phyloP scores from a whole-genome alignment of 2,888 invertebrate genomes.

The Phrixothrix hirtus region DNA sequence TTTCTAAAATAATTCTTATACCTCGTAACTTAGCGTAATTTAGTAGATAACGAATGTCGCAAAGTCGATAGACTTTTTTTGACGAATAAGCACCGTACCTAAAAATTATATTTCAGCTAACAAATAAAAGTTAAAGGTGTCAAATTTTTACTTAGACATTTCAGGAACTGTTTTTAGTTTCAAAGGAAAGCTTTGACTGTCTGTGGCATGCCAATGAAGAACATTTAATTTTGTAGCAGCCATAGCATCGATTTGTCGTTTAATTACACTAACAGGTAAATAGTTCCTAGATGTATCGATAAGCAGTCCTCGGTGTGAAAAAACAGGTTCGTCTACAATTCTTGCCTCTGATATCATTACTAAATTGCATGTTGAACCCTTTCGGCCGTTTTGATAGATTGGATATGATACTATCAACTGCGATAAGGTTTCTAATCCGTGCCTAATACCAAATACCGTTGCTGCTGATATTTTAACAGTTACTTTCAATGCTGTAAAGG shows the following conservation, averaged over 20 bases:
- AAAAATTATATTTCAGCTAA: too few species aligned
- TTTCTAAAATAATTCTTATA: constrained; percentile 82
- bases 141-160: constrained; percentile 75
- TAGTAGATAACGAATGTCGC: constrained; percentile 69
- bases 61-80: constrained; percentile 68
- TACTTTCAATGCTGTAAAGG: constrained; percentile 57
- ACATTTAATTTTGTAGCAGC: constrained; percentile 88
- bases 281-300: constrained; percentile 90
- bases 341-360: constrained; percentile 65
- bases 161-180: constrained; percentile 74
- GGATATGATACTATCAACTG: constrained; percentile 63
- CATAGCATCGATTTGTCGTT: constrained; percentile 81
- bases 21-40: constrained; percentile 79
- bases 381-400: constrained; percentile 26
- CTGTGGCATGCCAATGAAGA: constrained; percentile 90
- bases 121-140: too few species aligned
- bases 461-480: constrained; percentile 61
- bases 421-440: constrained; percentile 75
- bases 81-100: constrained; percentile 77
- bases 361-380: constrained; percentile 57
- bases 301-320: constrained; percentile 82
- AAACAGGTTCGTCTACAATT: constrained; percentile 79
- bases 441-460: constrained; percentile 74
- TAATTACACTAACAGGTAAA: constrained; percentile 70
- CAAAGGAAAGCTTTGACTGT: constrained; percentile 90